Evolutionary conservation across 2,888 invertebrate genomes (phyloP), one percentile per base, ranked within the genome.

Genomic region (Smittia aterrima): DNA sequence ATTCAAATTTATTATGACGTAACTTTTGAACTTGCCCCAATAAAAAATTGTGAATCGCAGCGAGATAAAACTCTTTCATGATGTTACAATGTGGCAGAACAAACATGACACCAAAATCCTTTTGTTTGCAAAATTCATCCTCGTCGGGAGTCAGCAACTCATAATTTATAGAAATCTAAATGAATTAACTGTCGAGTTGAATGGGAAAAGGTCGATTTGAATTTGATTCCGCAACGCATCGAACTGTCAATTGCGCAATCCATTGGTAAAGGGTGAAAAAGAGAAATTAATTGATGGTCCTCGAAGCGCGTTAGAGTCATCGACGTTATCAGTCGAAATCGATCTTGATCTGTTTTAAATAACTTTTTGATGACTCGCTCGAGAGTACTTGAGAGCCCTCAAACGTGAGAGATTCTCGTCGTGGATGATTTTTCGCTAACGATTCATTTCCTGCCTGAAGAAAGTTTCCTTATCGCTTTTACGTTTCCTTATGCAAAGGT

Each of bases 301-400:
- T 70, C 54, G 20, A 53, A 32, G 18, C 32, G 27, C 54, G 41
- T 54, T 68, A 32, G 32, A 32, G 32, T 47, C 27, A 32, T 6
- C 16, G 1, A 1, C 18, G 27, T 41, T 70, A 70, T 70, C 70
- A 27, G 20, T 16, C 27, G 32, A 54, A 54, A 18, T 54, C 38
- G 54, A 70, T 70, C 70, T 70, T 70, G 70, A 70, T 70, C 70
- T 70, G 18, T 70, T 53, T 70, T 70, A 70, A 70, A 70, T 70
- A 70, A 70, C 70, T 70, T 70, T 70, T 70, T 70, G 70, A 70
- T 54, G 70, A 70, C 70, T 70, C 70, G 41, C 27, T 70, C 54
- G 27, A 70, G n/a, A 18, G 70, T 27, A 20, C 13, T 13, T n/a
- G 20, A 4, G 9, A 47, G 20, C 7, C 20, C 6, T 22, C 16